Conservation (phyloP, 2,797 vertebrate species). For the Anabacerthia variegaticeps region DNA sequence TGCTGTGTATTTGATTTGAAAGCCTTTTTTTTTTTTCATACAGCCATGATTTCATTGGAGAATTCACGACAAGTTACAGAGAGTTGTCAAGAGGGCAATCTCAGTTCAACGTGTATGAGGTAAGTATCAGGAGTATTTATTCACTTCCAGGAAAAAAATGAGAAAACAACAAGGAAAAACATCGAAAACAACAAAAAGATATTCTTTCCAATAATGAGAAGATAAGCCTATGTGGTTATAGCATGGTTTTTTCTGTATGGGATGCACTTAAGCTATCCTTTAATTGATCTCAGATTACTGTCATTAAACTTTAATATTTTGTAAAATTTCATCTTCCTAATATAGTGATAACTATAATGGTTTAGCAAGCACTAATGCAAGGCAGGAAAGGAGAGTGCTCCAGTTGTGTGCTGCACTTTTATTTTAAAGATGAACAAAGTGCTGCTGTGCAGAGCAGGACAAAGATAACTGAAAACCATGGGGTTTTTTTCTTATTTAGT, state of each 20-base stretch:
- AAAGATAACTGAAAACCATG: not conserved
- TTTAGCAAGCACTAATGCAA: not conserved
- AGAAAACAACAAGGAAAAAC: not conserved
- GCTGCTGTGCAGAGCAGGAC: not conserved
- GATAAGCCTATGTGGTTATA: not conserved
- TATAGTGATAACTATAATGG: not conserved
- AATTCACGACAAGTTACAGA: slow-evolving; percentile 97
- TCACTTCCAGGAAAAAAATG: not conserved
- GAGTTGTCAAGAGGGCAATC: slow-evolving; percentile 95
- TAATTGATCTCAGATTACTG: not conserved
- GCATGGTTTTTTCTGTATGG: not conserved
- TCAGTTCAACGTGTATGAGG: slow-evolving; percentile 98
- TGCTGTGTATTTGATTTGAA: not conserved
- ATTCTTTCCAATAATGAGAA: not conserved
- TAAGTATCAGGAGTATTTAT: slow-evolving; percentile 62
- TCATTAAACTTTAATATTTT: not conserved
- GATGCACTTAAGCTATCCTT: not conserved
- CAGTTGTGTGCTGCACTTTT: not conserved
- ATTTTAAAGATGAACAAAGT: not conserved
- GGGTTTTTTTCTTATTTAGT: not conserved
- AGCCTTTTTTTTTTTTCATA: not conserved
- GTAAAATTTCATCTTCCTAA: not conserved
- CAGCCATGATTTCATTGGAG: slow-evolving; percentile 97
- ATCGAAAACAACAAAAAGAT: not conserved
- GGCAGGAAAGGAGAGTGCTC: not conserved